Evolutionary conservation across 2,113 vertebrate genomes (phyloP).

Genomic region (Sapajus apella): DNA sequence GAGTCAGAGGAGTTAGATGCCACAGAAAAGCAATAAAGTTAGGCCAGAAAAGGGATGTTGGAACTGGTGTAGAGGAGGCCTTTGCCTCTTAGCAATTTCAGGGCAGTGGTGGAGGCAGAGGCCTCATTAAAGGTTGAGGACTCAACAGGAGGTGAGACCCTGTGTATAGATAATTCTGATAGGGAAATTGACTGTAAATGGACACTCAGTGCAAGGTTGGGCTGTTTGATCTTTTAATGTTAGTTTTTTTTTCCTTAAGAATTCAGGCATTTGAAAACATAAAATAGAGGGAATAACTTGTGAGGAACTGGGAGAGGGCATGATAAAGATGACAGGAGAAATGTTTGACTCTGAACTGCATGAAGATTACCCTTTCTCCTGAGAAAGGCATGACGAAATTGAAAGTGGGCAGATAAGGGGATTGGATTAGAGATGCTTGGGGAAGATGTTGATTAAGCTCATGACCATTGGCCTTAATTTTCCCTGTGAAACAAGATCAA

Average conservation of each 20-base stretch:
- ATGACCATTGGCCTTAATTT: background rate
- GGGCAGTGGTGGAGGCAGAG: background rate
- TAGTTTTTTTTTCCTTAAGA: background rate
- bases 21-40: background rate
- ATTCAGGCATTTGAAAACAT: background rate
- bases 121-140: accelerated
- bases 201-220: background rate
- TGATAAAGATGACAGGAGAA: background rate
- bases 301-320: background rate
- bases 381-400: background rate
- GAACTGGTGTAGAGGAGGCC: background rate
- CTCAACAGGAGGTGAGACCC: background rate
- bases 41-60: background rate
- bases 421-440: background rate
- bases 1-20: background rate
- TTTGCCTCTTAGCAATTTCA: background rate
- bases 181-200: background rate
- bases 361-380: background rate
- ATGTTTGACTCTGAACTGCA: background rate
- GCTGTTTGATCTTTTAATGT: background rate
- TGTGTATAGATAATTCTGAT: background rate
- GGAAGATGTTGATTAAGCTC: background rate
- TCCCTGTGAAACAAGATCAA: background rate
- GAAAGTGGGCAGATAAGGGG: background rate
- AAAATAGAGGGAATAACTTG: background rate